Evolutionary conservation across 2,888 invertebrate genomes (phyloP).

Genomic region (Gerris lacustris): DNA sequence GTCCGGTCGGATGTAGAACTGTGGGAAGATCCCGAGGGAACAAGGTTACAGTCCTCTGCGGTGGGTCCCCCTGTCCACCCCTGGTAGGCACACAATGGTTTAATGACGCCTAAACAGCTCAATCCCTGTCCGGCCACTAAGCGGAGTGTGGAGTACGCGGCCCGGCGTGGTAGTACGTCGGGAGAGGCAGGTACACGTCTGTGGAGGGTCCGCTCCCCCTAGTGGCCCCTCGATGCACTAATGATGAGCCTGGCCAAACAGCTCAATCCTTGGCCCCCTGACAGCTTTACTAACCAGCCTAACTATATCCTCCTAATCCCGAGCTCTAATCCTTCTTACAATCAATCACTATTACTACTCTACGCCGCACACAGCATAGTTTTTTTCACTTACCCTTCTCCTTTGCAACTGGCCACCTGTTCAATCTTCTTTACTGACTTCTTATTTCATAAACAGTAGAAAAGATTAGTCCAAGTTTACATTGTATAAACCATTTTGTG

Average conservation of each 20-base stretch:
- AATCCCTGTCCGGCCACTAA: not conserved
- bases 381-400: not conserved
- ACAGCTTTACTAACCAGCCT: slow-evolving; percentile 3
- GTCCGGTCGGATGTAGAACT: not conserved
- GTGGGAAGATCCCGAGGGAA: not conserved
- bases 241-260: slow-evolving; percentile 3
- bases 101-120: not conserved
- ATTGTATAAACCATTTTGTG: too few species aligned
- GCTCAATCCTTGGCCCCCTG: slow-evolving; percentile 2
- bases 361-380: not conserved
- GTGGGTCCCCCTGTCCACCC: not conserved
- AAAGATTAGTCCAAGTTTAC: too few species aligned
- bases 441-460: too few species aligned
- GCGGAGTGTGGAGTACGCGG: not conserved
- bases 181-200: not conserved
- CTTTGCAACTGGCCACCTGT: not conserved
- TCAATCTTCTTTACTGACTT: not conserved
- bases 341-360: slow-evolving; percentile 5
- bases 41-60: not conserved
- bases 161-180: not conserved
- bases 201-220: slow-evolving; percentile 1
- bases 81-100: not conserved
- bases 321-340: not conserved
- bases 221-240: slow-evolving; percentile 3
- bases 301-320: not conserved